Conservation (phyloP, 92 coral and sea anemone species). For the Epizoanthus scotinus region DNA sequence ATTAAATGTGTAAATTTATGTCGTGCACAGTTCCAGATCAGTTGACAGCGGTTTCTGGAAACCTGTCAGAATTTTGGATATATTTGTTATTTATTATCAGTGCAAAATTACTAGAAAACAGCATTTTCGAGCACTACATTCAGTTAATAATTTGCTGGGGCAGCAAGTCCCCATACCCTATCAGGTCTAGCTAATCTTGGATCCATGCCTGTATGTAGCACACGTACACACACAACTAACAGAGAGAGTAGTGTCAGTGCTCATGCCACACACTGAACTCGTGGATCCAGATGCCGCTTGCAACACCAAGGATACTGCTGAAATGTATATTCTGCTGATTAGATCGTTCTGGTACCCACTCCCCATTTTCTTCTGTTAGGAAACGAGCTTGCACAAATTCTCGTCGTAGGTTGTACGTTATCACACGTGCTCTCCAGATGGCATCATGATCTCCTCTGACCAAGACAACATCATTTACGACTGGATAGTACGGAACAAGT, state of each 20-base stretch:
- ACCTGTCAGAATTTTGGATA: too few species aligned
- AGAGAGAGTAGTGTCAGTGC: background rate
- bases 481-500: conserved; percentile 61
- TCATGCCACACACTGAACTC: background rate
- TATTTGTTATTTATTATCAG: too few species aligned
- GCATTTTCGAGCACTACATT: too few species aligned
- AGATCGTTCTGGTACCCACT: conserved; percentile 8
- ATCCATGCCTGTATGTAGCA: too few species aligned
- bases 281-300: background rate
- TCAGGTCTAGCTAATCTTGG: too few species aligned
- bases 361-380: background rate
- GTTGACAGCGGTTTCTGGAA: too few species aligned
- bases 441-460: conserved; percentile 8
- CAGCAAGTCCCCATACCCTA: too few species aligned
- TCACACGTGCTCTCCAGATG: conserved; percentile 8
- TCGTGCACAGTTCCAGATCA: too few species aligned
- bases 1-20: too few species aligned
- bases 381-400: background rate
- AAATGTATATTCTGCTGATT: conserved; percentile 2
- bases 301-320: background rate
- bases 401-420: background rate
- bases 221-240: too few species aligned
- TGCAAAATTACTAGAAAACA: too few species aligned
- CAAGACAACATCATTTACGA: conserved; percentile 49
- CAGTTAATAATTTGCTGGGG: too few species aligned